Evolutionary conservation across 2,888 invertebrate species (phyloP), one percentile per base, ranked within the genome.

Genomic region (Buathra laborator): DNA sequence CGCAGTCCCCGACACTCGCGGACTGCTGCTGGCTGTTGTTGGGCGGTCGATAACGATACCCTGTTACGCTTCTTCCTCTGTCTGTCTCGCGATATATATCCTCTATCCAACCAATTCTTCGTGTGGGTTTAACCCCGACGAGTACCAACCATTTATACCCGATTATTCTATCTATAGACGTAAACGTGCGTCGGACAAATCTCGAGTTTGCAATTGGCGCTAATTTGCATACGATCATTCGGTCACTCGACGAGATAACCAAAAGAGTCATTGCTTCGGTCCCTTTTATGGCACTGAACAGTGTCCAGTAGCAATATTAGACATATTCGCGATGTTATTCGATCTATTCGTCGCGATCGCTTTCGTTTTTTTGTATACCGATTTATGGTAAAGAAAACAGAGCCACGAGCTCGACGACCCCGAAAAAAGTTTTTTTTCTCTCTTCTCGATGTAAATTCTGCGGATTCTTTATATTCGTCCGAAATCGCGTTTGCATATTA

Each of bases 21-120:
- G 75, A 81, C 43, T 68, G 62, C 14, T 48, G 62, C 19, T 48
- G 74, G 62, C 91, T 90, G 91, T 92, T 91, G 92, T 92, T 90
- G 90, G 90, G 91, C 92, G 89, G 89, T 89, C 90, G 89, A 91
- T 90, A 90, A 90, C 90, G 90, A 90, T 90, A 90, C 89, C 88
- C 90, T 89, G 88, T 88, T 51, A 9, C 19, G 56, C 19, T 56
- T 66, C 67, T 43, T 14, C 16, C 56, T 56, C 56, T 56, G 56
- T 56, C 24, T 10, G 24, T 56, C 24, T 12, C 56, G 56, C 19
- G 7, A 53, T 53, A 2, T 53, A 2, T 9, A 19, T 53, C 37
- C 37, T 19, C 24, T 9, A 19, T 56, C 10, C 1, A 24, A 10
- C 4, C 7, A 19, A 56, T 24, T 16, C 24, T 24, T 10, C 56